phyloP scores from a whole-genome alignment of 2,888 invertebrate species.

The Melolontha melolontha region DNA sequence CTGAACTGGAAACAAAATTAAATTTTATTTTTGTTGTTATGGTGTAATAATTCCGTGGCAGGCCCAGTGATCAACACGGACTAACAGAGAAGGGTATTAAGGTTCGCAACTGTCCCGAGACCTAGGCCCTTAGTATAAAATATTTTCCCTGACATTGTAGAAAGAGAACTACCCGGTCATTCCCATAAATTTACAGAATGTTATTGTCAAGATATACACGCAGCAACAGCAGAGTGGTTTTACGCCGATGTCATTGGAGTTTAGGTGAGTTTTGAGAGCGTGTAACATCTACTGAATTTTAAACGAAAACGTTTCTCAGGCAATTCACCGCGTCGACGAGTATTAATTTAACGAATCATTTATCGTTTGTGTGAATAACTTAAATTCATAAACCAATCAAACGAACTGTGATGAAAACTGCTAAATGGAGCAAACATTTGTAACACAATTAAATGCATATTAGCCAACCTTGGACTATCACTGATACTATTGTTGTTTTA shows the following conservation, averaged over 20 bases:
- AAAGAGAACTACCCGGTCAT: conserved; percentile 40
- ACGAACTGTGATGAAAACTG: too few relatives aligned
- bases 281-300: conserved; percentile 35
- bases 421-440: too few relatives aligned
- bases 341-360: conserved; percentile 38
- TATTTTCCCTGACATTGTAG: conserved; percentile 36
- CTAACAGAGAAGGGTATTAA: conserved; percentile 26
- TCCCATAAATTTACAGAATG: conserved; percentile 43
- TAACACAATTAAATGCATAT: too few relatives aligned
- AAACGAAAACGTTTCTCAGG: conserved; percentile 33
- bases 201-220: conserved; percentile 43
- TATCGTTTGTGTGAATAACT: conserved; percentile 23
- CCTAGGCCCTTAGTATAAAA: conserved; percentile 19
- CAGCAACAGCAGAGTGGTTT: conserved; percentile 42
- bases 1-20: conserved; percentile 17
- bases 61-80: conserved; percentile 24
- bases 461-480: too few relatives aligned
- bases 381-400: conserved; percentile 11
- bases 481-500: too few relatives aligned
- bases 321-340: conserved; percentile 31
- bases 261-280: conserved; percentile 31
- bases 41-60: conserved; percentile 19
- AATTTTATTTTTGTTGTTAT: conserved; percentile 33
- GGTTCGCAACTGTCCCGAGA: conserved; percentile 8
- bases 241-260: conserved; percentile 32